Evolutionary conservation across 2,113 vertebrate species (phyloP).

Genomic region (Eurystomus gularis): DNA sequence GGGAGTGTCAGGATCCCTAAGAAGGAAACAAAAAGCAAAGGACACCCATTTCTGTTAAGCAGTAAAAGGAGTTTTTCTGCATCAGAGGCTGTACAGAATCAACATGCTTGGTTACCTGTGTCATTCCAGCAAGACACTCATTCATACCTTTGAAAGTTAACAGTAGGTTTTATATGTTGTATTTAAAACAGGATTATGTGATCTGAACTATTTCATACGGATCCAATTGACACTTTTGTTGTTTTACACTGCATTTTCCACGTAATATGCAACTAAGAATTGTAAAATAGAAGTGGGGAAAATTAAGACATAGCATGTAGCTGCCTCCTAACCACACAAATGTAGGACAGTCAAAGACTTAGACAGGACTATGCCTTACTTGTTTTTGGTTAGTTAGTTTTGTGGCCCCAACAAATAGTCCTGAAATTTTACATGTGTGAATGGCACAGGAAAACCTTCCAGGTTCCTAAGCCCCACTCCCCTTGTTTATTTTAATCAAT

Average conservation of each 20-base stretch:
- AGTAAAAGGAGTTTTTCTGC: not conserved
- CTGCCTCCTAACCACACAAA: not conserved
- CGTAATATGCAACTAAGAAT: not conserved
- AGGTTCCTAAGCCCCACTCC: not conserved
- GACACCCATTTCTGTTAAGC: not conserved
- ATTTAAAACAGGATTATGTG: not conserved
- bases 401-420: not conserved
- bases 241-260: not conserved
- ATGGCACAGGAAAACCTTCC: not conserved
- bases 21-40: not conserved
- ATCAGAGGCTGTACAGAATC: not conserved
- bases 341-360: not conserved
- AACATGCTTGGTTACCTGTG: not conserved
- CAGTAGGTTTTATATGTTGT: not conserved
- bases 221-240: not conserved
- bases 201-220: not conserved
- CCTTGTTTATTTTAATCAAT: not conserved
- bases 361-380: not conserved
- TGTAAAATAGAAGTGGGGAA: not conserved
- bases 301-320: not conserved
- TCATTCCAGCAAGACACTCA: not conserved
- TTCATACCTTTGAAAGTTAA: constrained; percentile 3
- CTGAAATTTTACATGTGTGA: not conserved
- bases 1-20: not conserved
- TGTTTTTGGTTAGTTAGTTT: not conserved